Evolutionary conservation across 2,888 invertebrate genomes (phyloP), one percentile per base, ranked within the genome.

Genomic region (Nomada flava): DNA sequence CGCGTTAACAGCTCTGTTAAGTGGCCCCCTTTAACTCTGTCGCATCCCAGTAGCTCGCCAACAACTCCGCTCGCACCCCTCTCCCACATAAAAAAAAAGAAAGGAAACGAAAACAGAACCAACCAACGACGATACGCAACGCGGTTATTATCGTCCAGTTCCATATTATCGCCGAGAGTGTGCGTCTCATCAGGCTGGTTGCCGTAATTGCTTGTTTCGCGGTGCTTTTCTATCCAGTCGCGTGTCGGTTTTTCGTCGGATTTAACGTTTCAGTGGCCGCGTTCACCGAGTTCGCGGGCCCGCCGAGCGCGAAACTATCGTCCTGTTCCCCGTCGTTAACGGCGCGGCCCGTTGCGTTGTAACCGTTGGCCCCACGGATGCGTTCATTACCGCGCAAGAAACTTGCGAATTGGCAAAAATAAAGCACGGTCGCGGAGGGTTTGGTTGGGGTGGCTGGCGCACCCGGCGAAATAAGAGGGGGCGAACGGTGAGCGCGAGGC

Each of bases 341-440:
- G 52, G 59, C 2, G 47, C 23, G 29, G 3, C 42, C 67, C 11
- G 36, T 36, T 36, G 5, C 9, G 36, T 15, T 15, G 65, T 70
- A 70, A 74, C 73, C 62, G 52, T 23, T 60, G 59, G 42, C 55
- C 59, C 23, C 26, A 26, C 26, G 26, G 26, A 26, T 26, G 26
- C 64, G 68, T 82, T 82, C 73, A 82, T 80, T 72, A 72, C 71
- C 67, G 59, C 18, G 60, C 76, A 83, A 76, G 77, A 75, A 74
- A 83, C 55, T 79, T 23, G 67, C 60, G 76, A 83, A 80, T 75
- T 75, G 60, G 80, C 74, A 77, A 81, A 85, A 86, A 80, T 74
- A 55, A 65, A 65, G 68, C 64, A 73, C 36, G 59, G 67, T 36
- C 36, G 7, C 36, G 36, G 36, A 7, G 26, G 26, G 26, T 26